Evolutionary conservation across 2,797 vertebrate genomes (phyloP).

Genomic region (Buphagus erythrorhynchus): DNA sequence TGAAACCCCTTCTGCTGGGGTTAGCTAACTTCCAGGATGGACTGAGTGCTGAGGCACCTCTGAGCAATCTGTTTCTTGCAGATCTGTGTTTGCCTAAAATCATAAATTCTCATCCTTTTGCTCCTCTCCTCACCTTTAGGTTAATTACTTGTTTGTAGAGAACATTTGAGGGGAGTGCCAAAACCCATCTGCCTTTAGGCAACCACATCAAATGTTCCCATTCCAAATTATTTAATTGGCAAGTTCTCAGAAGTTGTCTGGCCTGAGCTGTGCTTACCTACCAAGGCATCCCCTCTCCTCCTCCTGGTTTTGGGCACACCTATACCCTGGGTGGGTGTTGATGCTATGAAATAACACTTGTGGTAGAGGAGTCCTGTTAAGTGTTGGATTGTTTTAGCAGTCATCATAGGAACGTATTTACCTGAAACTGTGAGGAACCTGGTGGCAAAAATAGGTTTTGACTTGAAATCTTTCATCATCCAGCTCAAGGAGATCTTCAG

Average conservation of each 20-base stretch:
- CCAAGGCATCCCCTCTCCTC: background rate
- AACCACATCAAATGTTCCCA: background rate
- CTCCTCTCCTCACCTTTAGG: background rate
- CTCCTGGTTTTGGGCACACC: background rate
- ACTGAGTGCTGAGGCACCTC: background rate
- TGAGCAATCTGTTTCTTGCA: background rate
- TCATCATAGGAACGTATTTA: background rate
- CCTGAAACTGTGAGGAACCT: background rate
- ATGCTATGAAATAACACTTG: background rate
- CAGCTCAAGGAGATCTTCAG: background rate
- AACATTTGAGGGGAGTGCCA: background rate
- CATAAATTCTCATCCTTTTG: background rate
- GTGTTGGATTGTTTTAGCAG: background rate
- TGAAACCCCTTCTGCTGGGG: background rate
- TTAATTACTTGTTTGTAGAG: background rate
- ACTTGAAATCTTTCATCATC: background rate
- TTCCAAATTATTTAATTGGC: background rate
- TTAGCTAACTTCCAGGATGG: background rate
- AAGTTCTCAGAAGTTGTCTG: background rate
- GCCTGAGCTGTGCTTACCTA: background rate
- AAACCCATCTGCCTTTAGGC: background rate
- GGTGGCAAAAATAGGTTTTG: background rate
- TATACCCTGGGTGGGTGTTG: background rate
- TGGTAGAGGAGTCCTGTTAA: background rate
- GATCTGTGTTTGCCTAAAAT: background rate